These are phyloP conservation scores for Leucoraja ocellata DNA, from an alignment of 2,797 vertebrate genomes.

Conservation along the genomic window DNA sequence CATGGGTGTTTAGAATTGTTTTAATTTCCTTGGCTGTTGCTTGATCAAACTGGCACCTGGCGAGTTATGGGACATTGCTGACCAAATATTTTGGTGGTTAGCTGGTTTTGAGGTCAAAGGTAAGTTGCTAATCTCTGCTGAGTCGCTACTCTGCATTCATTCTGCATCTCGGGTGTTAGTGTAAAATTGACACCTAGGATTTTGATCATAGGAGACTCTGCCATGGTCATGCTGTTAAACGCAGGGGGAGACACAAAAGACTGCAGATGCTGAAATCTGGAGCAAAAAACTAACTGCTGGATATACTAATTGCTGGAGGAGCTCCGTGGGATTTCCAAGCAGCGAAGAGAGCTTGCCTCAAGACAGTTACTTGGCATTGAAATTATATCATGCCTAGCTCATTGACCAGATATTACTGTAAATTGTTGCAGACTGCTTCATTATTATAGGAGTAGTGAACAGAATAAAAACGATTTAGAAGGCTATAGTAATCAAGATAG, in stretches of 20 bases:
- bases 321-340: no score
- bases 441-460: neutral
- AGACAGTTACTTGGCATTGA: neutral
- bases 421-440: neutral
- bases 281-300: neutral
- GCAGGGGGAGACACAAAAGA: no score
- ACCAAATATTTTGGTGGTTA: neutral
- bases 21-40: neutral
- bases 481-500: neutral
- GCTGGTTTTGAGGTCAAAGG: neutral
- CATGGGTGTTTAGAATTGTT: neutral
- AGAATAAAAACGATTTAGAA: neutral
- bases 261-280: no score
- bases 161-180: neutral
- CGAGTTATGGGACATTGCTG: neutral
- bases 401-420: neutral
- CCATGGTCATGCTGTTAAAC: neutral
- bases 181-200: neutral
- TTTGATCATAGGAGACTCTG: neutral
- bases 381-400: neutral
- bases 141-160: neutral
- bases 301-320: neutral
- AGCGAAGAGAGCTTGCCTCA: no score
- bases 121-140: neutral
- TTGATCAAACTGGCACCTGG: neutral